These are phyloP conservation scores for Microplitis mediator DNA, from an alignment of 1,140 invertebrate species.

Conservation along the genomic window DNA sequence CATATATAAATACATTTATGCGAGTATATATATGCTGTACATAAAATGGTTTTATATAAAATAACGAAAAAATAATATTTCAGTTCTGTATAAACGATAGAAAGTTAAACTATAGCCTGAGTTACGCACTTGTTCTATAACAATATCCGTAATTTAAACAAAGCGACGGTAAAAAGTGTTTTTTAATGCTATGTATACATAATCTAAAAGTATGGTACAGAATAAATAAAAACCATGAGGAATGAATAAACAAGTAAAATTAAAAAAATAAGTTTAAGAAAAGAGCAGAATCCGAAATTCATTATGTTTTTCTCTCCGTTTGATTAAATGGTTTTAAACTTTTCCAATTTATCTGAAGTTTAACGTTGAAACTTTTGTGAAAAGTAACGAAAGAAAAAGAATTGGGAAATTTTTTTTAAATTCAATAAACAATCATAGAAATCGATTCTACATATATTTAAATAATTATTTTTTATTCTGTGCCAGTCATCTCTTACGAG, in stretches of 20 bases:
- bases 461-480: no score
- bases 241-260: neutral
- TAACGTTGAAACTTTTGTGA: neutral
- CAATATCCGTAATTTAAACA: no score
- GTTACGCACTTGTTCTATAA: no score
- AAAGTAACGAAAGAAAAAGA: neutral
- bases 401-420: neutral
- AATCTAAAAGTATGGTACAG: no score
- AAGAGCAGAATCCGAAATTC: neutral
- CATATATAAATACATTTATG: neutral
- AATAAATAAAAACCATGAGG: no score
- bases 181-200: no score
- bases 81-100: neutral
- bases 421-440: constrained; percentile 1
- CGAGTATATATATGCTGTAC: no score
- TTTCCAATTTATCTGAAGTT: neutral
- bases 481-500: no score
- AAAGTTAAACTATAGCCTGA: constrained; percentile 12
- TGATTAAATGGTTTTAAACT: neutral
- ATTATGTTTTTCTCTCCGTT: neutral
- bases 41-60: constrained; percentile 1
- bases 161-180: no score
- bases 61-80: constrained; percentile 2
- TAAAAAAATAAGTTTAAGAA: neutral
- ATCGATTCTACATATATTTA: neutral